phyloP scores from a whole-genome alignment of 1,140 invertebrate genomes.

The Asobara japonica region DNA sequence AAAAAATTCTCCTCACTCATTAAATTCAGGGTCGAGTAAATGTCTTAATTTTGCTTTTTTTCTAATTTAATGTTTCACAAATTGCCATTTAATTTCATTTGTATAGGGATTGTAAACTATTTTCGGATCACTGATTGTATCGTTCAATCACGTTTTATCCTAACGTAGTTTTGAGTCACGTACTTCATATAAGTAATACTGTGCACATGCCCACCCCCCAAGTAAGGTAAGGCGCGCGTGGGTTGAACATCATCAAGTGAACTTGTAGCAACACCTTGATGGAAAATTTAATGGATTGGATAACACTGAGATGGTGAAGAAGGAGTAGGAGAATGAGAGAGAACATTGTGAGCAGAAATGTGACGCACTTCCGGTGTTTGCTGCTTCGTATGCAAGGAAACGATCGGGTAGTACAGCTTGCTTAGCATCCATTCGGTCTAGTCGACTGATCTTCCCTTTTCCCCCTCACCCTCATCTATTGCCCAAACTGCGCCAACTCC shows the following conservation, averaged over 20 bases:
- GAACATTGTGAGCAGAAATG: conserved; percentile 29
- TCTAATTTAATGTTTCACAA: too few relatives aligned
- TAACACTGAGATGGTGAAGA: background rate
- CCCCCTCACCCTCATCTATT: background rate
- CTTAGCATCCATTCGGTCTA: conserved; percentile 61
- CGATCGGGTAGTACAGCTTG: conserved; percentile 63
- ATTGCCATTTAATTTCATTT: too few relatives aligned
- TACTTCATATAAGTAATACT: conserved; percentile 16
- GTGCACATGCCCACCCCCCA: conserved; percentile 5
- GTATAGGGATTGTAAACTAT: conserved; percentile 18
- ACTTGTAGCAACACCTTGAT: conserved; percentile 4
- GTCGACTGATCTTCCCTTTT: background rate
- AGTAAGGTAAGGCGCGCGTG: conserved; percentile 11
- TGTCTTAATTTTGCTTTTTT: too few relatives aligned
- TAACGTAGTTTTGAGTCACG: conserved; percentile 30
- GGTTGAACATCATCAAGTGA: conserved; percentile 9
- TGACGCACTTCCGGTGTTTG: conserved; percentile 61
- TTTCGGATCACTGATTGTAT: conserved; percentile 11
- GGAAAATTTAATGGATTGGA: background rate
- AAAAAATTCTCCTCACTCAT: too few relatives aligned
- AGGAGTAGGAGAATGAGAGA: background rate
- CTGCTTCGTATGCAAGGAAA: conserved; percentile 63
- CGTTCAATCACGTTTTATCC: conserved; percentile 24
- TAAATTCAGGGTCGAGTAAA: too few relatives aligned
- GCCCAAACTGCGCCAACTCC: background rate